These are phyloP conservation scores for Manacus vitellinus DNA, from an alignment of 2,113 vertebrate species.

Conservation along the genomic window DNA sequence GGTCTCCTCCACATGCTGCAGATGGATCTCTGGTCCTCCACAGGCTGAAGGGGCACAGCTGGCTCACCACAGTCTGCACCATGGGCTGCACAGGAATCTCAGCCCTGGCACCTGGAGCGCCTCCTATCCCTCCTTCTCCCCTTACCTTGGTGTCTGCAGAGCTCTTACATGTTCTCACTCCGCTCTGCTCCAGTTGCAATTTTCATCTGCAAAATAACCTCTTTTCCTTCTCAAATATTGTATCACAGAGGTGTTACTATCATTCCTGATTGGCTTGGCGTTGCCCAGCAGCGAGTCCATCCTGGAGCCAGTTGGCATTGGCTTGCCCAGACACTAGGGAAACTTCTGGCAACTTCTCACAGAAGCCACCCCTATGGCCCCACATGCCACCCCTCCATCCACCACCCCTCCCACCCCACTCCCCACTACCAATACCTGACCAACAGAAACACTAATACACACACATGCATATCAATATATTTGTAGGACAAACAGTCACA, in stretches of 20 bases:
- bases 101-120: background rate
- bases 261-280: background rate
- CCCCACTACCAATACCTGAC: background rate
- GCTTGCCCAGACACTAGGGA: background rate
- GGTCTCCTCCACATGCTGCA: background rate
- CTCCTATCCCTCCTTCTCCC: background rate
- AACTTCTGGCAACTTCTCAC: background rate
- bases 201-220: background rate
- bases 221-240: background rate
- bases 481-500: background rate
- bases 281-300: background rate
- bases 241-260: background rate
- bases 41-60: background rate
- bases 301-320: background rate
- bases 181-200: background rate
- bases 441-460: background rate
- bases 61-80: background rate
- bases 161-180: background rate
- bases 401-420: too few relatives aligned
- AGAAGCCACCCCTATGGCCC: background rate
- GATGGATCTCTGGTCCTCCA: background rate
- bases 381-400: background rate
- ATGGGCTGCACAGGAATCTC: background rate
- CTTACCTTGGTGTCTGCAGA: background rate
- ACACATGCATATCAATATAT: background rate